phyloP scores from a whole-genome alignment of 2,113 vertebrate genomes.

The Oreamnos americanus region DNA sequence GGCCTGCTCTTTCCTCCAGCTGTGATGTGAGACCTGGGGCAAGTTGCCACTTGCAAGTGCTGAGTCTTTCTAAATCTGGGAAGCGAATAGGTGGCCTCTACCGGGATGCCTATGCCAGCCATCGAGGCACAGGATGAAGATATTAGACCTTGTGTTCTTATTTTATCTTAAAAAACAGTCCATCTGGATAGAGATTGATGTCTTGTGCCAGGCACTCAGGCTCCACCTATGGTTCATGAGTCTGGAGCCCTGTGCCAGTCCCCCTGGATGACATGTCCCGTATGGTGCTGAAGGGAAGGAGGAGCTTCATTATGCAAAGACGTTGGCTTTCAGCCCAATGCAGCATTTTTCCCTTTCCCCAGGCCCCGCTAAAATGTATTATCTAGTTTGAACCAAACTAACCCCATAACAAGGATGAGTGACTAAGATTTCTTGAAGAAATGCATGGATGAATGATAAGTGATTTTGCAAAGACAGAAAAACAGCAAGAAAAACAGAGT shows the following conservation, averaged over 20 bases:
- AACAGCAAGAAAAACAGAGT: background rate
- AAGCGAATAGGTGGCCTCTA: background rate
- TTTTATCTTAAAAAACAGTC: background rate
- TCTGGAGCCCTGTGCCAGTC: background rate
- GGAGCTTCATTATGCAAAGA: background rate
- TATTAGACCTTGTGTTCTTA: background rate
- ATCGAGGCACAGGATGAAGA: background rate
- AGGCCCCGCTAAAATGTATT: background rate
- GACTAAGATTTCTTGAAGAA: background rate
- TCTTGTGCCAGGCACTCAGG: background rate
- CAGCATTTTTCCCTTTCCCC: background rate
- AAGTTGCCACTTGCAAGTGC: background rate
- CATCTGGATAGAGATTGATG: background rate
- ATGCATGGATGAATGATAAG: background rate
- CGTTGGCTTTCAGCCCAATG: background rate
- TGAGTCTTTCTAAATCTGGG: background rate
- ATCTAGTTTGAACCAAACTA: background rate
- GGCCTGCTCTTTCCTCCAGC: background rate
- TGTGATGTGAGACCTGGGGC: background rate
- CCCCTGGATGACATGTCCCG: too few species aligned
- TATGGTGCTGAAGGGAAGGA: background rate
- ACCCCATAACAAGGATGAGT: background rate
- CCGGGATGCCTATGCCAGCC: background rate
- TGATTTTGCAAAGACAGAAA: background rate
- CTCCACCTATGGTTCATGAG: background rate